These are phyloP conservation scores for Heterodera schachtii DNA, from an alignment of 1,140 invertebrate species.

Conservation along the genomic window DNA sequence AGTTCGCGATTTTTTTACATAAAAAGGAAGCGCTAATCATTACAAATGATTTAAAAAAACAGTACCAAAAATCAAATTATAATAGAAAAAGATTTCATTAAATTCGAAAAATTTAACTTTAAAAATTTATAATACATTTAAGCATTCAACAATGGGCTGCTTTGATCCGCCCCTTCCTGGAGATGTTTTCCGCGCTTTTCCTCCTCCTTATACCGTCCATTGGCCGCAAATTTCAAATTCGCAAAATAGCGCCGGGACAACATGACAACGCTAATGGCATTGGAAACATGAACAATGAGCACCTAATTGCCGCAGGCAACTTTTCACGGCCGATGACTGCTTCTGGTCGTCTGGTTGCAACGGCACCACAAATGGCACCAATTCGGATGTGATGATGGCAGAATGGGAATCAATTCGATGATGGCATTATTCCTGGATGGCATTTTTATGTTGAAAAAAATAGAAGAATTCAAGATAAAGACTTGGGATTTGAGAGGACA, in stretches of 20 bases:
- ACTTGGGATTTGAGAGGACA: too few relatives aligned
- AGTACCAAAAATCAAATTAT: too few relatives aligned
- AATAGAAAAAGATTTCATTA: too few relatives aligned
- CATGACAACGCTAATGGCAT: neutral
- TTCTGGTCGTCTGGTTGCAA: neutral
- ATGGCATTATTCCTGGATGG: too few relatives aligned
- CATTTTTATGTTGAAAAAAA: too few relatives aligned
- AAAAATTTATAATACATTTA: neutral
- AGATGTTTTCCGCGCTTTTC: neutral
- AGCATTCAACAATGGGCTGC: constrained; percentile 1
- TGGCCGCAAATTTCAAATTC: constrained; percentile 7
- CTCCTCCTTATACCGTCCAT: neutral
- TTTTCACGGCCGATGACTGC: neutral
- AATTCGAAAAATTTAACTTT: too few relatives aligned
- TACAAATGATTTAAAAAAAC: too few relatives aligned
- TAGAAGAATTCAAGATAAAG: too few relatives aligned
- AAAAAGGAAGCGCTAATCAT: too few relatives aligned
- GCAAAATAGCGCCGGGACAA: neutral
- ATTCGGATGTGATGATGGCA: neutral
- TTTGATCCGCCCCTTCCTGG: neutral
- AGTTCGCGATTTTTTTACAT: too few relatives aligned
- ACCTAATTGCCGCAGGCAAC: neutral
- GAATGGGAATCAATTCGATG: too few relatives aligned
- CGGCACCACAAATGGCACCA: neutral
- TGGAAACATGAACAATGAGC: neutral